Percentiles rank a stretch among this genome's conserved stretches.
Conservation (phyloP, 2,113 vertebrate genomes). For the Macquaria australasica region DNA sequence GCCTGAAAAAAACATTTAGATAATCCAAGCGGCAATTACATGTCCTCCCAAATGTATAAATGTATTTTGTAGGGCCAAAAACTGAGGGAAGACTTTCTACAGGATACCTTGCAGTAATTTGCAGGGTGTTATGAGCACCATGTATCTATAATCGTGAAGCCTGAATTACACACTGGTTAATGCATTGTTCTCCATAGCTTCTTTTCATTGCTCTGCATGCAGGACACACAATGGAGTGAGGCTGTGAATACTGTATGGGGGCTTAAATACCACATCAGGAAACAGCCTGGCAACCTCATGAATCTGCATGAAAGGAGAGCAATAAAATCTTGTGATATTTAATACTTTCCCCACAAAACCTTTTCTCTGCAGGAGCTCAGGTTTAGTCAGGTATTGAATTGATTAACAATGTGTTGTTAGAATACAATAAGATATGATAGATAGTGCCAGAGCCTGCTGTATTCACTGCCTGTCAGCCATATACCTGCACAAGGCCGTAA, state of each 20-base stretch:
- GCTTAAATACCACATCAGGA: slow-evolving; percentile 58
- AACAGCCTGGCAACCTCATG: slow-evolving; percentile 37
- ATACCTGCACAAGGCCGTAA: slow-evolving; percentile 28
- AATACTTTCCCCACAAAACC: slow-evolving; percentile 66
- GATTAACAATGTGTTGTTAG: slow-evolving; percentile 69
- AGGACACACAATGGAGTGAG: slow-evolving; percentile 22
- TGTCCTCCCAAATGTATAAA: neutral
- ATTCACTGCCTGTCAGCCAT: slow-evolving; percentile 50
- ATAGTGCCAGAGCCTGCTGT: slow-evolving; percentile 42
- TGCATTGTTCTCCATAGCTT: slow-evolving; percentile 13
- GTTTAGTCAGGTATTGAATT: slow-evolving; percentile 67
- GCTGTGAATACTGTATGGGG: slow-evolving; percentile 20
- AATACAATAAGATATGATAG: slow-evolving; percentile 66
- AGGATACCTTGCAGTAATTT: neutral
- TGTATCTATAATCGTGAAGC: neutral
- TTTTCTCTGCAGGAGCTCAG: slow-evolving; percentile 57
- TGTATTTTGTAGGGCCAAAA: neutral
- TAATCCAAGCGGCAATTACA: neutral
- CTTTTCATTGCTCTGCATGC: slow-evolving; percentile 23
- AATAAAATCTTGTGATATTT: slow-evolving; percentile 73
- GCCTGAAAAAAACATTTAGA: neutral
- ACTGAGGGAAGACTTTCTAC: neutral
- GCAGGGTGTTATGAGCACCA: neutral
- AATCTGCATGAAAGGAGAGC: slow-evolving; percentile 61
- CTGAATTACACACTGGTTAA: slow-evolving; percentile 15